These are phyloP conservation scores for Calliscelio sp. DNA, from an alignment of 2,888 invertebrate species.

Conservation along the genomic window DNA sequence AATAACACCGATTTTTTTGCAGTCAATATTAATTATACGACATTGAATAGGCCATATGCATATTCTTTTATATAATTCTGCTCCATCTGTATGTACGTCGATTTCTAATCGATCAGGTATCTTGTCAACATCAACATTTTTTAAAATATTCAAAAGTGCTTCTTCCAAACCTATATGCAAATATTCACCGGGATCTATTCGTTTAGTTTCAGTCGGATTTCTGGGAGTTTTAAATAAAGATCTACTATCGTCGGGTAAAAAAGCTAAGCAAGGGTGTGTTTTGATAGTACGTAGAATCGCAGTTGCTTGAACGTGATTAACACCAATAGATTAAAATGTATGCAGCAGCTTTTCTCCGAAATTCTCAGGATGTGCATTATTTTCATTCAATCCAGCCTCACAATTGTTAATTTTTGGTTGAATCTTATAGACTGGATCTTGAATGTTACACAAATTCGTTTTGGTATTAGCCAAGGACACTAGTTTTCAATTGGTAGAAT, in stretches of 20 bases:
- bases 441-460: no score
- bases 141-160: not conserved
- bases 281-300: not conserved
- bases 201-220: no score
- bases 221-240: not conserved
- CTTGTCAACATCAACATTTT: not conserved
- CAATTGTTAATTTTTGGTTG: no score
- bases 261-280: not conserved
- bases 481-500: no score
- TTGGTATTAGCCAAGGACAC: no score
- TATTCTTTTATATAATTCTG: slow-evolving; percentile 7
- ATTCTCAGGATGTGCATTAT: no score
- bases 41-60: slow-evolving; percentile 9
- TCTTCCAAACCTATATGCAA: not conserved
- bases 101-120: not conserved
- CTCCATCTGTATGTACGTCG: slow-evolving; percentile 21
- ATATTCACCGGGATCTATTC: slow-evolving; percentile 7
- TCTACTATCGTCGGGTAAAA: not conserved
- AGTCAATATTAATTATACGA: not conserved
- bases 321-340: no score
- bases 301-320: not conserved
- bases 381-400: no score
- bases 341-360: no score
- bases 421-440: no score
- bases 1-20: slow-evolving; percentile 12